These are phyloP conservation scores for Hippopotamyrus pictus DNA, from an alignment of 2,797 vertebrate species.

Conservation along the genomic window DNA sequence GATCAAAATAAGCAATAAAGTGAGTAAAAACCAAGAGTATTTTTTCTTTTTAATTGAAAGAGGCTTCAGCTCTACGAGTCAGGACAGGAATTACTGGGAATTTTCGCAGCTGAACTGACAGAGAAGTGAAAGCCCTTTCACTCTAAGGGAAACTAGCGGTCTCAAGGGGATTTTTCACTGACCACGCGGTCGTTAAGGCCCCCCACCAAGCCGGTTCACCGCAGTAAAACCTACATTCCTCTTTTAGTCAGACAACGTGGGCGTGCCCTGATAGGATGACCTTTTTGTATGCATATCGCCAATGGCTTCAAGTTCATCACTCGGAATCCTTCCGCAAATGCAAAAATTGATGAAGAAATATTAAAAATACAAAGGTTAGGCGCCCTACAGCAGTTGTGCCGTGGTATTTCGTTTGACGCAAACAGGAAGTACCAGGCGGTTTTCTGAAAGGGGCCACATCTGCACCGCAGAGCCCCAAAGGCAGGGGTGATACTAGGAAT, in stretches of 20 bases:
- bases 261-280: background rate
- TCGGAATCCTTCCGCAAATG: background rate
- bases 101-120: constrained; percentile 11
- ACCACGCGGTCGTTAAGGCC: constrained; percentile 29
- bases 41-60: background rate
- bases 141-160: constrained; percentile 43
- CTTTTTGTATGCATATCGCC: background rate
- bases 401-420: background rate
- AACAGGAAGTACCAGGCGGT: background rate
- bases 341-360: background rate
- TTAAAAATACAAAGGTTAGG: background rate
- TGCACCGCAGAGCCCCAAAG: background rate
- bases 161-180: constrained; percentile 31
- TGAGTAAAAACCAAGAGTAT: background rate
- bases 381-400: background rate
- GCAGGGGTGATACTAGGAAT: background rate
- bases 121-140: constrained; percentile 28
- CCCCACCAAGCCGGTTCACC: constrained; percentile 33
- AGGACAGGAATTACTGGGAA: constrained; percentile 23
- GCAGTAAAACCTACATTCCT: constrained; percentile 30
- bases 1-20: background rate
- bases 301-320: constrained; percentile 4
- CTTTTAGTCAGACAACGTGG: constrained; percentile 33
- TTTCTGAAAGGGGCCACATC: background rate
- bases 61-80: background rate